phyloP scores from a whole-genome alignment of 1,140 invertebrate genomes.

The Oreohelix idahoensis region DNA sequence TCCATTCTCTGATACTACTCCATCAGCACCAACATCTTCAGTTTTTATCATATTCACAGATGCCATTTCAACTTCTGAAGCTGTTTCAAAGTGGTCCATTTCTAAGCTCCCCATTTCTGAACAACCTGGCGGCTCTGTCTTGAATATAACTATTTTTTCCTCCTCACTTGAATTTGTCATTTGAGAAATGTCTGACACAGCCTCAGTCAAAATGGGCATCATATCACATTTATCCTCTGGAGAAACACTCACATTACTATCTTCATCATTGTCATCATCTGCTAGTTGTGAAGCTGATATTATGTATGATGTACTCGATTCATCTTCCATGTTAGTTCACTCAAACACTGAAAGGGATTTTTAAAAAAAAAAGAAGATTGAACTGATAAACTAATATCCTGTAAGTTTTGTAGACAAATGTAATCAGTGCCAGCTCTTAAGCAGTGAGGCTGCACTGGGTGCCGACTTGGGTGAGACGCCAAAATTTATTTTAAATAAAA shows the following conservation, averaged over 20 bases:
- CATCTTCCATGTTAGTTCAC: conserved; percentile 17
- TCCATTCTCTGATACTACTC: background rate
- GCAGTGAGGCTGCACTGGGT: too few relatives aligned
- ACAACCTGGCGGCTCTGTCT: conserved; percentile 4
- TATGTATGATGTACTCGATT: conserved; percentile 15
- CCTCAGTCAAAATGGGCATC: background rate
- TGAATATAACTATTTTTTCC: conserved; percentile 25
- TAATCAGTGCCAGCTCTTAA: too few relatives aligned
- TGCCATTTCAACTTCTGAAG: conserved; percentile 23
- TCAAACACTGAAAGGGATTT: background rate
- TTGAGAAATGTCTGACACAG: background rate
- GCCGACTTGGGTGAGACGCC: too few relatives aligned
- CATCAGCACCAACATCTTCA: background rate
- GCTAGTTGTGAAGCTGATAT: conserved; percentile 9
- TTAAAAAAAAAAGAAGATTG: background rate
- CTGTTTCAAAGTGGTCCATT: conserved; percentile 18
- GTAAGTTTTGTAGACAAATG: too few relatives aligned
- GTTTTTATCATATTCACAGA: conserved; percentile 25
- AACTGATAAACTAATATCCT: too few relatives aligned
- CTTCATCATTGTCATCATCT: conserved; percentile 13
- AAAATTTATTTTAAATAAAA: too few relatives aligned
- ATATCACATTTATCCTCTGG: background rate
- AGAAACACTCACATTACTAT: background rate
- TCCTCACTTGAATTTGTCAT: background rate
- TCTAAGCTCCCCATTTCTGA: conserved; percentile 16